phyloP scores from a whole-genome alignment of 2,113 vertebrate species.

The Sprattus sprattus region DNA sequence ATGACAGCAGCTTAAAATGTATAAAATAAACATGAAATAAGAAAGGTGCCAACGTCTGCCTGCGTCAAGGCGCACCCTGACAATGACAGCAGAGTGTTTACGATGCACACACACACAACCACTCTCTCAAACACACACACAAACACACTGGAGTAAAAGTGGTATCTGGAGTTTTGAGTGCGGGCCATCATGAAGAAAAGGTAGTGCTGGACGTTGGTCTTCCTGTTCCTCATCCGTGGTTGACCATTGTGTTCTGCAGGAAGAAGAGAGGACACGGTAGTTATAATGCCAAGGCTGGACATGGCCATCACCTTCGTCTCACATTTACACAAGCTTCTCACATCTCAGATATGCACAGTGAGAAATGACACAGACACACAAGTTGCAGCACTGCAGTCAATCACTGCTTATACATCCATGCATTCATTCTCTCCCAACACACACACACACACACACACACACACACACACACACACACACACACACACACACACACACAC shows the following conservation, averaged over 20 bases:
- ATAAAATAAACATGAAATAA: constrained; percentile 1
- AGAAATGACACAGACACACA: not conserved
- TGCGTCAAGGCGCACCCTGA: constrained; percentile 30
- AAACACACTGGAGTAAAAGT: constrained; percentile 11
- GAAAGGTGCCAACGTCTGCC: not conserved
- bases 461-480: not conserved
- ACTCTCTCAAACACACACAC: not conserved
- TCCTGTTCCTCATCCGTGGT: constrained; percentile 41
- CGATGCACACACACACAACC: constrained; percentile 1
- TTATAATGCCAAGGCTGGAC: not conserved
- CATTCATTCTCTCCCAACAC: not conserved
- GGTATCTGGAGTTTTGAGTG: not conserved
- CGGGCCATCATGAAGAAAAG: not conserved
- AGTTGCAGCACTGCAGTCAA: not conserved
- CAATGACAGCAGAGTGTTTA: not conserved
- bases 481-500: too few species aligned
- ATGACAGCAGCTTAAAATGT: constrained; percentile 13
- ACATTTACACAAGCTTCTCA: not conserved
- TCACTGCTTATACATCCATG: not conserved
- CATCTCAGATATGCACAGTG: not conserved
- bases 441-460: constrained; percentile 19
- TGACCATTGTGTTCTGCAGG: constrained; percentile 45
- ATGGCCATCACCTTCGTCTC: not conserved
- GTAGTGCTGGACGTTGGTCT: not conserved
- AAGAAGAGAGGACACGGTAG: not conserved